A percentile compares a stretch with the other conserved stretches of the same genome.
These are phyloP conservation scores for Orthonevra nobilis DNA, from an alignment of 2,888 invertebrate species.

Conservation along the genomic window DNA sequence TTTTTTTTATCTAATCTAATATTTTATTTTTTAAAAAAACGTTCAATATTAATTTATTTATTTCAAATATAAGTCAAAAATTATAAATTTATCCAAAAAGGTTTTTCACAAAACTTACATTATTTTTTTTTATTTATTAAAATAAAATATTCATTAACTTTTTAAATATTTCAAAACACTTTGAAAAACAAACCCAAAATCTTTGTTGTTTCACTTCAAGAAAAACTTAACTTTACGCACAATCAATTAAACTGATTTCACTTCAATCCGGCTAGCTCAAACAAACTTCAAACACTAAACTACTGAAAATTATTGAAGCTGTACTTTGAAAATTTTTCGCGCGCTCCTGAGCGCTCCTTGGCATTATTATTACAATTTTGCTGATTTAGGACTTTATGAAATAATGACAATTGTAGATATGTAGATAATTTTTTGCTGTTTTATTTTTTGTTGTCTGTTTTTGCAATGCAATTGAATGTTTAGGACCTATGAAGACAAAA, in stretches of 20 bases:
- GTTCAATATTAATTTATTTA: too few relatives aligned
- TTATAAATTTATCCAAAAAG: too few relatives aligned
- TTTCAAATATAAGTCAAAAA: too few relatives aligned
- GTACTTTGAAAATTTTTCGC: slow-evolving; percentile 41
- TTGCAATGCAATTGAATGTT: slow-evolving; percentile 26
- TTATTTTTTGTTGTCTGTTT: slow-evolving; percentile 14
- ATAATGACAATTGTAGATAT: slow-evolving; percentile 13
- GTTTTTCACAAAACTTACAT: slow-evolving; percentile 25
- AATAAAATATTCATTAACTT: too few relatives aligned
- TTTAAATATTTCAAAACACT: too few relatives aligned
- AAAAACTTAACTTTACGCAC: neutral
- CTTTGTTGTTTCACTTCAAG: neutral
- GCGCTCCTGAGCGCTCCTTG: slow-evolving; percentile 26
- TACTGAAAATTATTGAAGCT: slow-evolving; percentile 28
- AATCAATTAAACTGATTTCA: neutral
- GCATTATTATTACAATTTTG: slow-evolving; percentile 23
- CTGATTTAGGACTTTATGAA: slow-evolving; percentile 40
- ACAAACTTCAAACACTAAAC: slow-evolving; percentile 27
- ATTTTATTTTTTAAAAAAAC: too few relatives aligned
- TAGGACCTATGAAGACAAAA: neutral
- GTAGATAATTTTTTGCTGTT: neutral
- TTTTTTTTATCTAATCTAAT: too few relatives aligned
- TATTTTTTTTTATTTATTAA: neutral
- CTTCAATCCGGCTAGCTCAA: slow-evolving; percentile 17
- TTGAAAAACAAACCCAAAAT: neutral